Evolutionary conservation across 1,140 invertebrate genomes (phyloP).

Genomic region (Diorhabda elongata): DNA sequence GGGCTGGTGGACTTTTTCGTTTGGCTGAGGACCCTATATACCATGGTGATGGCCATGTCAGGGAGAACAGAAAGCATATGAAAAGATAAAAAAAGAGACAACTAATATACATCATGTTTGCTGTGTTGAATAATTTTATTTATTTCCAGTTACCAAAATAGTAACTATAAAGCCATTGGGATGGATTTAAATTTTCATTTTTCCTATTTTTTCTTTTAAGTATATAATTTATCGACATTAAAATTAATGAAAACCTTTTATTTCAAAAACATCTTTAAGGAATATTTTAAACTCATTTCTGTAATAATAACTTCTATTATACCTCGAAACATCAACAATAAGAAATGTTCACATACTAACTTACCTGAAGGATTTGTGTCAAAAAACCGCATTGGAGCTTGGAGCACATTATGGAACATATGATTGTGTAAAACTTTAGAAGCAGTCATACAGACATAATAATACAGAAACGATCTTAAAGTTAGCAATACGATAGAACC

Average conservation of each 20-base stretch:
- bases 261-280: too few relatives aligned
- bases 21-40: too few relatives aligned
- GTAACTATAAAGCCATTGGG: constrained; percentile 44
- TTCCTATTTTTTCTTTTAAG: constrained; percentile 1
- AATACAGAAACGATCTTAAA: constrained; percentile 64
- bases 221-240: too few relatives aligned
- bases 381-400: constrained; percentile 63
- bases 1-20: too few relatives aligned
- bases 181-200: not conserved
- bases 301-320: too few relatives aligned
- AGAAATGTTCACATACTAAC: not conserved
- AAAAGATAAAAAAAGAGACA: too few relatives aligned
- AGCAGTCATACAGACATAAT: constrained; percentile 75
- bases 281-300: too few relatives aligned
- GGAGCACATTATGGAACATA: constrained; percentile 76
- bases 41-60: too few relatives aligned
- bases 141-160: not conserved
- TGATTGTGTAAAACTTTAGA: constrained; percentile 74
- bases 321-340: too few relatives aligned
- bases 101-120: too few relatives aligned
- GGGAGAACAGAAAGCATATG: too few relatives aligned
- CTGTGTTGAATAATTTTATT: not conserved
- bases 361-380: constrained; percentile 55
- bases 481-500: constrained; percentile 51
- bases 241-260: too few relatives aligned